Evolutionary conservation across 2,888 invertebrate genomes (phyloP), one percentile per base, ranked within the genome.

Genomic region (Tridacna gigas): DNA sequence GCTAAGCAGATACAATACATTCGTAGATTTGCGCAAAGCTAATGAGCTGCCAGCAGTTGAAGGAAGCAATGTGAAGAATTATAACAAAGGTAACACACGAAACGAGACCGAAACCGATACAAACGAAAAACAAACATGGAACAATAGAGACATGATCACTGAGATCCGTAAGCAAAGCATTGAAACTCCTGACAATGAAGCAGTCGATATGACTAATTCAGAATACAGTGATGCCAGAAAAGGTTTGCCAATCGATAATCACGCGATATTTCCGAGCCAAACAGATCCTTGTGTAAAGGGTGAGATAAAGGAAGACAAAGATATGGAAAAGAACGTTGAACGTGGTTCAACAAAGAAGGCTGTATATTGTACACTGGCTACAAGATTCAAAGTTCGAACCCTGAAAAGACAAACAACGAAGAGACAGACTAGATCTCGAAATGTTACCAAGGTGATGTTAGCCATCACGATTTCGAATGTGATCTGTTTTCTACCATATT

Each of bases 401-500:
- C 20, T 71, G 7, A n/a, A 48, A 71, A 28, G 71, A 47, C 71
- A 71, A 51, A 51, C 71, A n/a, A 71, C 48, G 51, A 22, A 47
- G n/a, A 48, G 71, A 22, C 71, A 71, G 25, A 51, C 45, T 11
- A 22, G 71, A 25, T 51, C 71, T 47, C 48, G 71, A 25, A 71
- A 71, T 37, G 71, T 71, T 25, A 71, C 71, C 25, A 11, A 26
- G 9, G 51, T 71, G 20, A 71, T 71, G 71, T 26, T 71, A 25
- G 71, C 71, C 25, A 26, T 71, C 7, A 71, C 71, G 13, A 51
- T 71, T 22, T 71, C 71, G 12, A 71, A n/a, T 13, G 71, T 71
- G 18, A 26, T 51, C 22, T 71, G 71, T 51, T 71, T 48, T 51
- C 47, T 71, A 26, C 71, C 71, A 13, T 71, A 71, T 51, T 25